A percentile compares a stretch with the other conserved stretches of the same genome.
Conservation (phyloP, 2,888 invertebrate species). For the Plutella xylostella region DNA sequence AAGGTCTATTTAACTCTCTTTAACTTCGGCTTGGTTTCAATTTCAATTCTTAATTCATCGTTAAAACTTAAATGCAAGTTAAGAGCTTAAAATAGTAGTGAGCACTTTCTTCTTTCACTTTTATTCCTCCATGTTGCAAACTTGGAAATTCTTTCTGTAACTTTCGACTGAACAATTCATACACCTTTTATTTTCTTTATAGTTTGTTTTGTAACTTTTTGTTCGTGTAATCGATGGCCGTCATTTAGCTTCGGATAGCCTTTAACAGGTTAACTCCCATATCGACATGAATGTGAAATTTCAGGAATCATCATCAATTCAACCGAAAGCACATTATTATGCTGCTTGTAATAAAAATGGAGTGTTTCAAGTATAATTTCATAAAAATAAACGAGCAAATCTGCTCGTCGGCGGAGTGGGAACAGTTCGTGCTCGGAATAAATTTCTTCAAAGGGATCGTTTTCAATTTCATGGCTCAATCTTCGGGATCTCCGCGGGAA, state of each 20-base stretch:
- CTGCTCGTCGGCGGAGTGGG: constrained; percentile 57
- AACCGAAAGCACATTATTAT: neutral
- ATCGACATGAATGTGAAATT: neutral
- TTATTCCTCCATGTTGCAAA: constrained; percentile 29
- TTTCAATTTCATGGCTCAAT: constrained; percentile 70
- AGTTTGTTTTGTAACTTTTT: too few species aligned
- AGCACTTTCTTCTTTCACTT: constrained; percentile 37
- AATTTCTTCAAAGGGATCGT: constrained; percentile 68
- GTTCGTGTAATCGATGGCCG: too few species aligned
- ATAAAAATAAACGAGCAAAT: constrained; percentile 68
- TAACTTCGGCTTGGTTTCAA: constrained; percentile 39
- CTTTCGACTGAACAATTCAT: constrained; percentile 26
- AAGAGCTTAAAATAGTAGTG: constrained; percentile 49
- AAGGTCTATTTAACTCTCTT: constrained; percentile 23
- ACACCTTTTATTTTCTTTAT: constrained; percentile 10
- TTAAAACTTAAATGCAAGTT: constrained; percentile 53
- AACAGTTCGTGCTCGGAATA: constrained; percentile 67
- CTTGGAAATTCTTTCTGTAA: constrained; percentile 22
- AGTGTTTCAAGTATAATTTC: constrained; percentile 63
- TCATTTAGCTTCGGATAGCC: too few species aligned
- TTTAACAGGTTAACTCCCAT: too few species aligned
- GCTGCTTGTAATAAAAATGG: constrained; percentile 34
- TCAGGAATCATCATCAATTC: neutral
- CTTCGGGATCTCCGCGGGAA: constrained; percentile 65
- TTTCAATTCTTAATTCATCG: constrained; percentile 47